Evolutionary conservation across 2,888 invertebrate genomes (phyloP).

Genomic region (Diplazon laetatorius): DNA sequence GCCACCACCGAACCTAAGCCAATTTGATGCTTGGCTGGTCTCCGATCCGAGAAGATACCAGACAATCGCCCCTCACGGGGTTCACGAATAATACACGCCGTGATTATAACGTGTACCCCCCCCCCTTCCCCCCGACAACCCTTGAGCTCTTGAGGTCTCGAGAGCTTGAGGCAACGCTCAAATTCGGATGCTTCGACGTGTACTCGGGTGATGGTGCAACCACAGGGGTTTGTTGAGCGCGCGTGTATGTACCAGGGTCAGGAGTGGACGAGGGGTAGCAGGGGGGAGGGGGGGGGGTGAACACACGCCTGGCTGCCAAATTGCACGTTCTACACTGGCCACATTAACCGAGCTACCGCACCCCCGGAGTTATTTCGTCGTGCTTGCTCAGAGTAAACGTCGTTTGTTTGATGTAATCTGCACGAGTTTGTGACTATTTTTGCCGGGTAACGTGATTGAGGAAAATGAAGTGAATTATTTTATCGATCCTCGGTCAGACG

Average conservation of each 20-base stretch:
- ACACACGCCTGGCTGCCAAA: constrained; percentile 16
- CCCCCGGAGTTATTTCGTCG: constrained; percentile 9
- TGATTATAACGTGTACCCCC: constrained; percentile 57
- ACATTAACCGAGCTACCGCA: constrained; percentile 18
- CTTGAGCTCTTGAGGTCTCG: constrained; percentile 60
- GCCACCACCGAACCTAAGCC: constrained; percentile 76
- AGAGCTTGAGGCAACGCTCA: constrained; percentile 34
- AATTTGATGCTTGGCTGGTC: constrained; percentile 80
- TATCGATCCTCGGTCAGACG: too few relatives aligned
- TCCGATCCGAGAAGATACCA: constrained; percentile 75
- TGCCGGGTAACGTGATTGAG: constrained; percentile 1
- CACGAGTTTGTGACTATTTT: background rate
- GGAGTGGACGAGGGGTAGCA: too few relatives aligned
- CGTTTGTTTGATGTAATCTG: constrained; percentile 5
- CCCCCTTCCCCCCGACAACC: constrained; percentile 51
- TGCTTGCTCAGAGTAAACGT: constrained; percentile 16
- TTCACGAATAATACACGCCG: constrained; percentile 63
- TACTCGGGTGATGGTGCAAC: constrained; percentile 35
- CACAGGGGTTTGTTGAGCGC: constrained; percentile 36
- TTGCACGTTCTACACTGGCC: constrained; percentile 5
- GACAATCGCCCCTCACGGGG: constrained; percentile 63
- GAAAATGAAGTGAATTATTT: background rate
- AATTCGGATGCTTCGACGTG: constrained; percentile 10
- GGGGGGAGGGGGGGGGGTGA: too few relatives aligned
- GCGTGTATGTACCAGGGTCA: background rate